phyloP scores from a whole-genome alignment of 2,797 vertebrate genomes.

The Oophaga sylvatica region DNA sequence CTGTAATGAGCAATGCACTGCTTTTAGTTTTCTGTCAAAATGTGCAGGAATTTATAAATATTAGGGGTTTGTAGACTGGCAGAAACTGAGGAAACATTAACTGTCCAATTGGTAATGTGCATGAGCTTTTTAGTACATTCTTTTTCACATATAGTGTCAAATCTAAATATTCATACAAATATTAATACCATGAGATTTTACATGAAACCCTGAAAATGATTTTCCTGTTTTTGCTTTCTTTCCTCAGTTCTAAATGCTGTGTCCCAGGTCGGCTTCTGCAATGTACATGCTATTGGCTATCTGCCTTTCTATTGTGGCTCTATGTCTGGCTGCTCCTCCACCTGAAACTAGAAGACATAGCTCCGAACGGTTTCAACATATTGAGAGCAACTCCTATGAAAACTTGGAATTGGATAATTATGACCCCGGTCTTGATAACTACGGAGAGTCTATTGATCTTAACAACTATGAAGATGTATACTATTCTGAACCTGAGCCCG shows the following conservation, averaged over 20 bases:
- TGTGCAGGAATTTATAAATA: no score
- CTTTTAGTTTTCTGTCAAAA: background rate
- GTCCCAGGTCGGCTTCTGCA: background rate
- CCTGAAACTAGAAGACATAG: slow-evolving; percentile 47
- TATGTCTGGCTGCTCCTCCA: slow-evolving; percentile 52
- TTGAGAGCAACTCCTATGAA: slow-evolving; percentile 19
- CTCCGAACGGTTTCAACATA: slow-evolving; percentile 23
- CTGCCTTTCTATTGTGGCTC: slow-evolving; percentile 19
- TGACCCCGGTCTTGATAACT: slow-evolving; percentile 68
- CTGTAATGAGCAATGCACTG: background rate
- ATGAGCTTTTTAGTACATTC: background rate
- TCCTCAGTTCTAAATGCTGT: background rate
- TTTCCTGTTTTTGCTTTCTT: background rate
- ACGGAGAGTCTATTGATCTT: slow-evolving; percentile 71
- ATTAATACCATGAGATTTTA: background rate
- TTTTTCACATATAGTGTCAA: background rate
- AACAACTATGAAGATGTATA: slow-evolving; percentile 74
- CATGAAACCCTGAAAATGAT: background rate
- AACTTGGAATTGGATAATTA: slow-evolving; percentile 70
- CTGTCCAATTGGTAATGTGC: background rate
- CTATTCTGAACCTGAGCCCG: slow-evolving; percentile 71
- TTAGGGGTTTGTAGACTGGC: background rate
- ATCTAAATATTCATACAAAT: background rate
- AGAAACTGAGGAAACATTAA: background rate
- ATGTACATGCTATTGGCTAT: background rate